Conservation (phyloP, 2,888 invertebrate species). For the Actias luna region DNA sequence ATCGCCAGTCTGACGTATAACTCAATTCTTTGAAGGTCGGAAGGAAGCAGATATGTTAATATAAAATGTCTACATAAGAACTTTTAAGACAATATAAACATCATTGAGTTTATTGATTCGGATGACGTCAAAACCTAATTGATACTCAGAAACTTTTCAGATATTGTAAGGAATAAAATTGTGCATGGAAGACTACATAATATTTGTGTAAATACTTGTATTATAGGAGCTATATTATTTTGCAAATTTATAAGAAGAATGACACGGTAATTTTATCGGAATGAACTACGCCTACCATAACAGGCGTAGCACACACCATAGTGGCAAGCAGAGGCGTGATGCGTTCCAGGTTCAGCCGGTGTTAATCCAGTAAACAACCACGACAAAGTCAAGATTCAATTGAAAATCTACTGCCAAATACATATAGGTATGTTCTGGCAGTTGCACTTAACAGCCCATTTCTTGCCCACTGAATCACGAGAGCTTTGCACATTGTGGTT, state of each 20-base stretch:
- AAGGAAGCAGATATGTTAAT: conserved; percentile 45
- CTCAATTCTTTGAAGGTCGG: conserved; percentile 50
- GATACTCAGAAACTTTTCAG: not conserved
- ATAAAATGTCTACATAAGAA: conserved; percentile 16
- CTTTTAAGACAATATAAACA: conserved; percentile 9
- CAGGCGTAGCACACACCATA: no score
- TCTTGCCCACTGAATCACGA: no score
- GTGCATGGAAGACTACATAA: not conserved
- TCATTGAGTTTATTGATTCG: conserved; percentile 10
- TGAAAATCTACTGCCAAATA: no score
- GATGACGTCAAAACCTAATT: conserved; percentile 7
- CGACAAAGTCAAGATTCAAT: no score
- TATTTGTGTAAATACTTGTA: not conserved
- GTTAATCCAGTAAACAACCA: no score
- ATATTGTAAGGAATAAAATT: not conserved
- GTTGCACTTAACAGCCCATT: no score
- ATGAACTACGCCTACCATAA: no score
- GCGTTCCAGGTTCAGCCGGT: no score
- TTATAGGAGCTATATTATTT: not conserved
- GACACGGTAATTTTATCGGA: no score
- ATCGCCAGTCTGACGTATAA: conserved; percentile 41
- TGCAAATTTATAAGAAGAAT: not conserved
- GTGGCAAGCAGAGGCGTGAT: no score
- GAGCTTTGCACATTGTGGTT: no score
- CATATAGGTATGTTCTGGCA: no score